phyloP scores from a whole-genome alignment of 1,140 invertebrate species.

The Uloborus diversus region DNA sequence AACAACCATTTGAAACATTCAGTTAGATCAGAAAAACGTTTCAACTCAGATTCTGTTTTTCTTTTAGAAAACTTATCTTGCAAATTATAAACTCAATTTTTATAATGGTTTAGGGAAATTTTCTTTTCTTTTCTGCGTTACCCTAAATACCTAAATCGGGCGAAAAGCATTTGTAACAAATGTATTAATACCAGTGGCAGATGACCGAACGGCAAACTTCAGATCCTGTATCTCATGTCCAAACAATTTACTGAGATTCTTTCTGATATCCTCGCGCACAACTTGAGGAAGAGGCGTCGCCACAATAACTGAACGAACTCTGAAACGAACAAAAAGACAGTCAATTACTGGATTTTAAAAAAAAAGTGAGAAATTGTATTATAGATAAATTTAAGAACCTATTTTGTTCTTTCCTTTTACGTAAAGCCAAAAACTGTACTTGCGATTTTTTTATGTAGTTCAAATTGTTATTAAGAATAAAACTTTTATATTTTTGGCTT shows the following conservation, averaged over 20 bases:
- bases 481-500: too few relatives aligned
- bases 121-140: background rate
- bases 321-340: too few relatives aligned
- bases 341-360: too few relatives aligned
- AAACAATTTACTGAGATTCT: background rate
- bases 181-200: constrained; percentile 65
- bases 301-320: background rate
- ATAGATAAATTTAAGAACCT: background rate
- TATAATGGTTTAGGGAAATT: background rate
- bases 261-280: constrained; percentile 1
- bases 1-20: too few relatives aligned
- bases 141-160: background rate
- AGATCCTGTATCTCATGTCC: background rate
- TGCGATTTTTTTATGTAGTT: too few relatives aligned
- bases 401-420: background rate
- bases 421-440: too few relatives aligned
- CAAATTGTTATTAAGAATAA: too few relatives aligned
- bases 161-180: too few relatives aligned
- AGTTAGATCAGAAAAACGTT: too few relatives aligned
- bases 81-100: background rate
- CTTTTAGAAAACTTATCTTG: too few relatives aligned
- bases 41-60: too few relatives aligned
- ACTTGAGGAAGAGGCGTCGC: background rate
- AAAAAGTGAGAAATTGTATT: too few relatives aligned
- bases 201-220: constrained; percentile 71